Evolutionary conservation across 2,888 invertebrate species (phyloP).

Genomic region (Steromphala cineraria): DNA sequence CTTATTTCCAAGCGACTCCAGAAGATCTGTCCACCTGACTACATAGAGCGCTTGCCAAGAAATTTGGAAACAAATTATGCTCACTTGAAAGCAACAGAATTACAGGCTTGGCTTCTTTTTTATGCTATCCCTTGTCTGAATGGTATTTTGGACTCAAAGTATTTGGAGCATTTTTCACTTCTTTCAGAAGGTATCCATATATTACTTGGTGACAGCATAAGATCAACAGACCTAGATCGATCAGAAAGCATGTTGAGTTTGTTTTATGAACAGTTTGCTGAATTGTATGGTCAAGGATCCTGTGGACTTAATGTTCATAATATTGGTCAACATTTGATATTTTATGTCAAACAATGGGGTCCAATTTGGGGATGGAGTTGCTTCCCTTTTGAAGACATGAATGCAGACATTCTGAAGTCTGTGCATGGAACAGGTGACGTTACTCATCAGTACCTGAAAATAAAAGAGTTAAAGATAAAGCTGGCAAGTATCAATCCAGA

Average conservation of each 20-base stretch:
- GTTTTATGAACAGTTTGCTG: not conserved
- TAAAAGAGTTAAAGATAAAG: too few relatives aligned
- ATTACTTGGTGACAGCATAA: not conserved
- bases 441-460: too few relatives aligned
- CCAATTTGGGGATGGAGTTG: too few relatives aligned
- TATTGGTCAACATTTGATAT: not conserved
- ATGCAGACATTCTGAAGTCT: too few relatives aligned
- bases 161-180: not conserved
- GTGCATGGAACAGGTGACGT: too few relatives aligned
- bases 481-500: too few relatives aligned
- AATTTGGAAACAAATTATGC: slow-evolving; percentile 20
- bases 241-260: not conserved
- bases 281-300: too few relatives aligned
- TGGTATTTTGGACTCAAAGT: not conserved
- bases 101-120: slow-evolving; percentile 27
- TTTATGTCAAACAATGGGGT: not conserved
- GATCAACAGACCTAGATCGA: not conserved
- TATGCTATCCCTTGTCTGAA: not conserved
- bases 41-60: slow-evolving; percentile 10
- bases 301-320: slow-evolving; percentile 10
- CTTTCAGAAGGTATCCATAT: not conserved
- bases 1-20: not conserved
- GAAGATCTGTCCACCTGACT: not conserved
- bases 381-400: too few relatives aligned
- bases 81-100: slow-evolving; percentile 27